Evolutionary conservation across 1,140 invertebrate genomes (phyloP), one percentile per base, ranked within the genome.

Genomic region (Aphaenogaster floridana): DNA sequence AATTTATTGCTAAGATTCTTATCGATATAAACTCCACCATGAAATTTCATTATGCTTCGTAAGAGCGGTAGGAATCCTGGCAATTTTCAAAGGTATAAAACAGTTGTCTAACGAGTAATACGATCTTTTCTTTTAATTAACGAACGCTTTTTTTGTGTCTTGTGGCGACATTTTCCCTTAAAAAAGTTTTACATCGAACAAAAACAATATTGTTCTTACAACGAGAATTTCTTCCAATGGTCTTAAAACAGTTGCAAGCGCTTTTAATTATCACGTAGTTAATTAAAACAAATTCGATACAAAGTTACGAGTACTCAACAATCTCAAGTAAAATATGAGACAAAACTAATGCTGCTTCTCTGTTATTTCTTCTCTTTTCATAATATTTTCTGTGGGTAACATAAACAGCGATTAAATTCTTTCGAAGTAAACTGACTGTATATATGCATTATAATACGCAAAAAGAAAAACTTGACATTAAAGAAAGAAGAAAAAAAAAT

Each of bases 341-440:
- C 59, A 17, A 71, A 17, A 8, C 39, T 81, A 72, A 72, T 72
- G 28, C 13, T 17, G 11, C 0, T 72, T 34, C 39, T 57, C 21
- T 28, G 21, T 83, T 83, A 83, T 72, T 59, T 72, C 68, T 45
- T 28, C 28, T 15, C 66, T 45, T 57, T 17, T 36, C 52, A n/a
- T 21, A 15, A 36, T 36, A 57, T 36, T 57, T 11, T 57, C n/a
- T 42, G 39, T 34, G 39, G 17, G 28, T 2, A 57, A 7, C 15
- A 45, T 72, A 66, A 76, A 87, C 59, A 34, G 57, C 59, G 72
- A 85, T 78, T 85, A 85, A 85, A 36, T 85, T 78, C 48, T 64
- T 45, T 52, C 11, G 4, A 13, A 77, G 45, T 85, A 77, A 76
- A 78, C 17, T 52, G 15, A 39, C 21, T n/a, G 13, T 76, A 76